Evolutionary conservation across 2,797 vertebrate species (phyloP).

Genomic region (Ctenosaura bakeri): DNA sequence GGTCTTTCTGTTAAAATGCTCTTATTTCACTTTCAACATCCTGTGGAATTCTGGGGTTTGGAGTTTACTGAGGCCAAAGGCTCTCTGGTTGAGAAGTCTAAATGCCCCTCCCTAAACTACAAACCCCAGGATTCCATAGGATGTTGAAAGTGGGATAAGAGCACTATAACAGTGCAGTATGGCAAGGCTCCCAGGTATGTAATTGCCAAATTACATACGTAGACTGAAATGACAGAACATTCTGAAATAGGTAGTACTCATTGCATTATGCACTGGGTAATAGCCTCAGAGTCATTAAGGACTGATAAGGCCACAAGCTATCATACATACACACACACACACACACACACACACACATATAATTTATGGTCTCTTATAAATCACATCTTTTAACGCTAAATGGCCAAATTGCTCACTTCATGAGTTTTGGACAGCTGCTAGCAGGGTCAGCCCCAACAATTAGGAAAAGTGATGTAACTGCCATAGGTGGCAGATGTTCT

Average conservation of each 20-base stretch:
- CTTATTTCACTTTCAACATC: too few relatives aligned
- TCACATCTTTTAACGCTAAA: neutral
- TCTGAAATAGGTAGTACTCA: slow-evolving; percentile 34
- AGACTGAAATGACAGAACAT: slow-evolving; percentile 48
- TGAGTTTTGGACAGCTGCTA: fast-evolving
- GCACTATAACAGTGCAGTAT: too few relatives aligned
- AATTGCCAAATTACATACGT: slow-evolving; percentile 67
- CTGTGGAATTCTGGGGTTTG: too few relatives aligned
- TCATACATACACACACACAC: too few relatives aligned
- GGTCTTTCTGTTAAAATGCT: neutral
- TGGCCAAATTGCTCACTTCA: neutral
- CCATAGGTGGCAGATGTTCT: neutral
- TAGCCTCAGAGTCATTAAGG: neutral
- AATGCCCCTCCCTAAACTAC: too few relatives aligned
- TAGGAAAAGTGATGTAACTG: neutral
- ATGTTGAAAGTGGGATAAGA: too few relatives aligned
- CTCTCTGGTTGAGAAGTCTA: too few relatives aligned
- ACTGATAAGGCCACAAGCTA: slow-evolving; percentile 12
- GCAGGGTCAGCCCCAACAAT: neutral
- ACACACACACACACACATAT: too few relatives aligned
- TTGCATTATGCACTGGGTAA: slow-evolving; percentile 35
- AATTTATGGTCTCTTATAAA: too few relatives aligned
- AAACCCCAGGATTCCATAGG: too few relatives aligned
- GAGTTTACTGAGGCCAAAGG: too few relatives aligned
- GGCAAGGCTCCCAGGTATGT: neutral